Evolutionary conservation across 2,797 vertebrate species (phyloP), one percentile per base, ranked within the genome.

Genomic region (Hydrocynus forskahlii): DNA sequence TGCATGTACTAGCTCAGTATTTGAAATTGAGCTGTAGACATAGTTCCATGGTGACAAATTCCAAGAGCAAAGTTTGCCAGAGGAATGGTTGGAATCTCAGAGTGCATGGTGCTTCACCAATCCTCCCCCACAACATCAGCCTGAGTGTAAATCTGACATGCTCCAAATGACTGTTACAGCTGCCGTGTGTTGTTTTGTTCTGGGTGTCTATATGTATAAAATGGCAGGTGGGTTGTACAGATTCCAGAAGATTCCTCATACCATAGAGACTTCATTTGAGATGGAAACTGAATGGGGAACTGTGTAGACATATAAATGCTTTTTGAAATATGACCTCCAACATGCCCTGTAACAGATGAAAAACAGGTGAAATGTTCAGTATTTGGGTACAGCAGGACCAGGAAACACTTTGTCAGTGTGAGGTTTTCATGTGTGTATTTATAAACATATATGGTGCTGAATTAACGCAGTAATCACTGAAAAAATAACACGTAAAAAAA

Each of bases 161-260:
- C 45, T 70, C 60, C 67, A 82, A 75, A 83, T 60, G 81, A 84
- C 52, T 73, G 76, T 10, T 83, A 85, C 90, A 90, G 90, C 88
- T 91, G 92, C 82, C 80, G 3, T 75, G 80, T 72, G 80, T 88
- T 86, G 86, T 91, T 83, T 84, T 86, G 83, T 86, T 88, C 85
- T 4, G 13, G n/a, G 50, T 0, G n/a, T 68, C 82, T 86, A 75
- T 70, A 66, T 68, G 54, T 62, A 50, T 57, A 68, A 60, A 69
- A 40, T 73, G 23, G 71, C 57, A 62, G 48, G 71, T 64, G 40
- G 72, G 50, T 75, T 75, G 16, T n/a, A 45, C 7, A 75, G 76
- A 81, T 83, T 81, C 67, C 82, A 73, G 12, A 16, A 68, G 19
- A 45, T 78, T 52, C 70, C 10, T 5, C 71, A 35, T n/a, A 59